Percentiles rank a stretch among this genome's conserved stretches.
Conservation (phyloP, 2,888 invertebrate species). For the Oscheius onirici region DNA sequence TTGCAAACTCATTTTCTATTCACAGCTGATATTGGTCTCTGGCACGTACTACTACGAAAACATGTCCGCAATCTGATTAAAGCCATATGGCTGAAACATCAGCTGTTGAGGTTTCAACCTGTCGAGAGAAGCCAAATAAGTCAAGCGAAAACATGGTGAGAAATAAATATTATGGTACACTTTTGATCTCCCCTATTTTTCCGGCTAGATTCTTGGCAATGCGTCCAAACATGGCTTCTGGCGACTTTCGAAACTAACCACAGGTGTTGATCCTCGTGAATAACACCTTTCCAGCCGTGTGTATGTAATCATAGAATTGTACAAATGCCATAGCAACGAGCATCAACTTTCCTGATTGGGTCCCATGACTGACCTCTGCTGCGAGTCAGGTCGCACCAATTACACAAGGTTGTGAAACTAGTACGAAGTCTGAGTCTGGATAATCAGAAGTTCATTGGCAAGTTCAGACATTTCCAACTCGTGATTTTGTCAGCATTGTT, state of each 20-base stretch:
- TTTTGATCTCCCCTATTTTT: no score
- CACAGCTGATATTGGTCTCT: no score
- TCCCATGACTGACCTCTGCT: background rate
- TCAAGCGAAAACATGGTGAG: background rate
- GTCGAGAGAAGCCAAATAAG: background rate
- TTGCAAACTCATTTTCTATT: no score
- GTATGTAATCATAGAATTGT: background rate
- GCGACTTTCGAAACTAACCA: background rate
- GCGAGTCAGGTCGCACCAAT: background rate
- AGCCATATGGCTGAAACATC: background rate
- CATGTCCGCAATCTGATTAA: background rate
- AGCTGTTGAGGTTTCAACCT: no score
- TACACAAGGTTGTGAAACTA: background rate
- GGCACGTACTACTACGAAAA: constrained; percentile 1
- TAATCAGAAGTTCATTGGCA: background rate
- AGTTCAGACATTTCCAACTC: no score
- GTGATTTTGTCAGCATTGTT: no score
- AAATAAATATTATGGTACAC: no score
- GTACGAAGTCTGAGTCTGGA: background rate
- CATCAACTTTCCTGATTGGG: constrained; percentile 12
- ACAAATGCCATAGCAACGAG: constrained; percentile 5
- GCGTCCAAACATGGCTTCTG: background rate
- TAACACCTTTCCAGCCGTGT: background rate
- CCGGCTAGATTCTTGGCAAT: no score
- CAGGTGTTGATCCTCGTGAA: background rate